phyloP scores from a whole-genome alignment of 2,113 vertebrate species.

The Mobula hypostoma region DNA sequence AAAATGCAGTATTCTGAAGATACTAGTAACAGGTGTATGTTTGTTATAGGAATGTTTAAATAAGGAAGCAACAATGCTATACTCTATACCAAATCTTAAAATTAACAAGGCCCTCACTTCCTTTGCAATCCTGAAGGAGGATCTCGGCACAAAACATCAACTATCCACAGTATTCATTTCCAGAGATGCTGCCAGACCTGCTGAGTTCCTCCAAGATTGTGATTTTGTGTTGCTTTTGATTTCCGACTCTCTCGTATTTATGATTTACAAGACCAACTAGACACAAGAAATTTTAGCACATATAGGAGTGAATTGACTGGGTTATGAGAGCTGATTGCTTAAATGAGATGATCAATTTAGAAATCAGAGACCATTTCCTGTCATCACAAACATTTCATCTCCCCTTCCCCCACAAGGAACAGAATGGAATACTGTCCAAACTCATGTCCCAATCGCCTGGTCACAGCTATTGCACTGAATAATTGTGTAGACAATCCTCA shows the following conservation, averaged over 20 bases:
- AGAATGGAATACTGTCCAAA: not conserved
- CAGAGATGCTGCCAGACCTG: too few relatives aligned
- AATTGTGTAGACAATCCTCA: too few relatives aligned
- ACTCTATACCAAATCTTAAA: not conserved
- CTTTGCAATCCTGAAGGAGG: too few relatives aligned
- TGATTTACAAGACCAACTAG: too few relatives aligned
- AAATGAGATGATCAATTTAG: not conserved
- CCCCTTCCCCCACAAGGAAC: not conserved
- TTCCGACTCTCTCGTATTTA: too few relatives aligned
- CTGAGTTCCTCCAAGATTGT: too few relatives aligned
- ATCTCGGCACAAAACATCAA: not conserved
- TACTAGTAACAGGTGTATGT: not conserved
- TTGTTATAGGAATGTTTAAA: not conserved
- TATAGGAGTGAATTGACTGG: not conserved
- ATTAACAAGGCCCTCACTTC: not conserved
- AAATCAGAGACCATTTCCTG: not conserved
- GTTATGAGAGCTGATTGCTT: not conserved
- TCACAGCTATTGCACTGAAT: not conserved
- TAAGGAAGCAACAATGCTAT: not conserved
- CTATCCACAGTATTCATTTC: too few relatives aligned
- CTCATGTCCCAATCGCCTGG: not conserved
- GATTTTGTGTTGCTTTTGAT: too few relatives aligned
- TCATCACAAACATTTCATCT: not conserved
- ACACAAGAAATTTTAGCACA: not conserved
- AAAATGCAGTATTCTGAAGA: not conserved